These are phyloP conservation scores for Gortyna flavago DNA, from an alignment of 2,888 invertebrate genomes.

Conservation along the genomic window DNA sequence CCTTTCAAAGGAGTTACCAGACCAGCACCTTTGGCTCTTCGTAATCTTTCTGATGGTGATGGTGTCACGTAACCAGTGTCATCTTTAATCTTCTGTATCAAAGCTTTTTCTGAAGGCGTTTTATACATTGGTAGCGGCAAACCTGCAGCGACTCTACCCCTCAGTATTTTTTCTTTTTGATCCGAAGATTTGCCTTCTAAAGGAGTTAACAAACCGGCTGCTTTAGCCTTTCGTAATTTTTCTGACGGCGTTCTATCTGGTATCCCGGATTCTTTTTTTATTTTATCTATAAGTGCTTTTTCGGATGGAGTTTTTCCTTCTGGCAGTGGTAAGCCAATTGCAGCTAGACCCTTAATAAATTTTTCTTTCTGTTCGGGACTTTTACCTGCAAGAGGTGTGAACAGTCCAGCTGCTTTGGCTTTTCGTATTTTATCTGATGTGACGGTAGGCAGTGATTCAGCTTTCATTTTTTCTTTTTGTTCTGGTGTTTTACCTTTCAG, in stretches of 20 bases:
- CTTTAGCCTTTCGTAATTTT: conserved; percentile 42
- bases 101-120: conserved; percentile 47
- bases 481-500: conserved; percentile 65
- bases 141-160: conserved; percentile 62
- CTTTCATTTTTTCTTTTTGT: conserved; percentile 20
- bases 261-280: conserved; percentile 23
- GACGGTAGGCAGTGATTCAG: conserved; percentile 30
- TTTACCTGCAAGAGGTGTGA: conserved; percentile 48
- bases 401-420: conserved; percentile 47
- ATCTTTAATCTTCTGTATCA: conserved; percentile 50
- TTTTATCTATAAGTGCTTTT: conserved; percentile 30
- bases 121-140: conserved; percentile 44
- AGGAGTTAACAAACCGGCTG: conserved; percentile 46
- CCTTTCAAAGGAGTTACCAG: conserved; percentile 38
- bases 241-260: conserved; percentile 29
- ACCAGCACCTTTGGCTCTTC: conserved; percentile 44
- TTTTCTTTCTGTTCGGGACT: conserved; percentile 34
- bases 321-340: conserved; percentile 47
- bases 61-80: conserved; percentile 46
- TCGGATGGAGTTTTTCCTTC: conserved; percentile 45
- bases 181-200: conserved; percentile 60
- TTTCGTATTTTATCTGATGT: conserved; percentile 43
- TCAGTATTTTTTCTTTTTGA: conserved; percentile 69
- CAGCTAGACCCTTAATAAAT: conserved; percentile 22
- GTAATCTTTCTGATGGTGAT: conserved; percentile 36